A percentile compares a stretch with the other conserved stretches of the same genome.
Evolutionary conservation across 2,797 vertebrate genomes (phyloP).

Genomic region (Falco columbarius): DNA sequence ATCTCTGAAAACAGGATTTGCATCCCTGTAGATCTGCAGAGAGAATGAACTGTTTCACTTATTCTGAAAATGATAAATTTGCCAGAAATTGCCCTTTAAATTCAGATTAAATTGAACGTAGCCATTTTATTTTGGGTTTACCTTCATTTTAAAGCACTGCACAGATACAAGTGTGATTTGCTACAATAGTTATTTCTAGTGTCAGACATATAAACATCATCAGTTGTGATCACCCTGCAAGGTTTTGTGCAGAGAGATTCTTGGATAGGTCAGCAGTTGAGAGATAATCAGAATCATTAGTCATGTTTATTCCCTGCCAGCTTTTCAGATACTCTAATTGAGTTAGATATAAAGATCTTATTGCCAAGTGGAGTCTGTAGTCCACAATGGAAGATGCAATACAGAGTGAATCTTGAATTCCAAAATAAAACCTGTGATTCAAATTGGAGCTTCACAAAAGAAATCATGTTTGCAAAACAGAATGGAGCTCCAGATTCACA

Average conservation of each 20-base stretch:
- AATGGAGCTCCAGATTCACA: not conserved
- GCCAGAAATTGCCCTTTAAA: not conserved
- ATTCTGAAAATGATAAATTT: not conserved
- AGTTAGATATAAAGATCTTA: constrained; percentile 20
- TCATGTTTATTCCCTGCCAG: constrained; percentile 40
- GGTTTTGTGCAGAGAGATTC: not conserved
- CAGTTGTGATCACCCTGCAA: not conserved
- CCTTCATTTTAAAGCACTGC: constrained; percentile 24
- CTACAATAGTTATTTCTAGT: constrained; percentile 24
- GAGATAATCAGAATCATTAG: constrained; percentile 27
- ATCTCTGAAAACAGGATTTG: not conserved
- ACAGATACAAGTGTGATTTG: not conserved
- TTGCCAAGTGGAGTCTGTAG: not conserved
- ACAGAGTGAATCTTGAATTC: not conserved
- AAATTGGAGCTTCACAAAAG: not conserved
- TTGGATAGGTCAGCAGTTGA: constrained; percentile 9
- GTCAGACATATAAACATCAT: constrained; percentile 12
- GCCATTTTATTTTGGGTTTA: not conserved
- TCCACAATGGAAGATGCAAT: not conserved
- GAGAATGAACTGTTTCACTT: constrained; percentile 29
- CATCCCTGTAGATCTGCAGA: not conserved
- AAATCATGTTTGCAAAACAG: not conserved
- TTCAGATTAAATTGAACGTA: not conserved
- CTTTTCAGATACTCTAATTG: constrained; percentile 36
- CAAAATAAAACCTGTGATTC: not conserved